Base-by-base conservation (phyloP, 1,140 invertebrate species). In the Caenorhabditis inopinata region DNA sequence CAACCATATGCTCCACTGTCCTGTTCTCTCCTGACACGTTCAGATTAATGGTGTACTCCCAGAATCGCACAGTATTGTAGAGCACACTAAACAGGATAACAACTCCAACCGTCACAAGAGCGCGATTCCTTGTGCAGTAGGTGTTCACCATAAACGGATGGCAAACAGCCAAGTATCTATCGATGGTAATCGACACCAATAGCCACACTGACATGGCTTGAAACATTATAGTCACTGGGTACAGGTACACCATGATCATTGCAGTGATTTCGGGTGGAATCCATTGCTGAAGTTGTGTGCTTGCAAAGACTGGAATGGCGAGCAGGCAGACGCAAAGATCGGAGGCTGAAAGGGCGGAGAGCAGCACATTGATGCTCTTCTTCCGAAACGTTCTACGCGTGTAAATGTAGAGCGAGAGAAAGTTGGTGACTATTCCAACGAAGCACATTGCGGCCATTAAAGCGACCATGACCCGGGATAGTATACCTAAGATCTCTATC, bases 181-280 rank as follows among this genome's bases (percentile, higher is more conserved):
- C 96, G 42, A 97, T 90, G 16, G 95, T 96, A 94, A 98, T 97
- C 47, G 96, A 91, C 0, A 97, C 95, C 16, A 97, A 90, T 76
- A 88, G 80, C 87, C 86, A 87, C 9, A 87, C 80, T 6, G 82
- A 85, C 85, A 85, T 81, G 7, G 83, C 82, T 80, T 88, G 87
- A 16, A 84, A 83, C 85, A 87, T 87, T 12, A 87, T 47, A 38
- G 81, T 84, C 9, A 87, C 53, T 48, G 86, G 86, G 78, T 87
- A 87, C n/a, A 82, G 62, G 74, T 83, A 87, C 18, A 87, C 76
- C 47, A 88, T 79, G 14, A 87, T 49, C 27, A 79, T 78, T 29
- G 81, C 82, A 11, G 84, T 83, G 21, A 87, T 23, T 74, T 73
- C 58, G 18, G 77, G 62, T 18, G 86, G 79, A 45, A 84, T 68